phyloP scores from a whole-genome alignment of 2,888 invertebrate species.

The Chloroclystis v-ata region DNA sequence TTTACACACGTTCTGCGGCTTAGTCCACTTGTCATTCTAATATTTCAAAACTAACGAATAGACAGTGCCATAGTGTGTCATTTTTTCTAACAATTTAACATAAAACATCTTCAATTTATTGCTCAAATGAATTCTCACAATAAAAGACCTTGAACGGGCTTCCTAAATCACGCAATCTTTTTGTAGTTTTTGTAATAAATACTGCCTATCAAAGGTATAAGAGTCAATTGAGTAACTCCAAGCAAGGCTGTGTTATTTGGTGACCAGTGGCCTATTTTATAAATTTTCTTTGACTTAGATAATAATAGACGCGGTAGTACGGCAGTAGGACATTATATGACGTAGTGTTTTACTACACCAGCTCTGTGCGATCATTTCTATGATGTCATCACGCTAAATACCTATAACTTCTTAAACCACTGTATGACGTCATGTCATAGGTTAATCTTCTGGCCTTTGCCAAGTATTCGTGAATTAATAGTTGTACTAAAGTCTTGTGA shows the following conservation, averaged over 20 bases:
- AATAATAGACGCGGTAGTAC: too few relatives aligned
- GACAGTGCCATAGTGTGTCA: slow-evolving; percentile 68
- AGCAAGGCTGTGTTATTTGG: too few relatives aligned
- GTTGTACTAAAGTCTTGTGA: slow-evolving; percentile 52
- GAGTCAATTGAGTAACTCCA: background rate
- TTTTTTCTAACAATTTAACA: slow-evolving; percentile 31
- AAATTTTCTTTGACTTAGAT: background rate
- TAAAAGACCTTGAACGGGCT: slow-evolving; percentile 56
- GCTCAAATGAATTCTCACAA: slow-evolving; percentile 50
- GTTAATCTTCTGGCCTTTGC: slow-evolving; percentile 20
- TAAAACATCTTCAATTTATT: slow-evolving; percentile 53
- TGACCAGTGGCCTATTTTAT: slow-evolving; percentile 1
- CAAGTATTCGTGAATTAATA: slow-evolving; percentile 25
- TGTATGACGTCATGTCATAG: slow-evolving; percentile 4
- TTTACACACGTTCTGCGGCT: background rate
- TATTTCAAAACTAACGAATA: slow-evolving; percentile 59
- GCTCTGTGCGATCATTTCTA: background rate
- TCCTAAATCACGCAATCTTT: slow-evolving; percentile 55
- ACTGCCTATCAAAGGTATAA: slow-evolving; percentile 1
- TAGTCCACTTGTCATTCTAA: slow-evolving; percentile 23
- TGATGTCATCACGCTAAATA: background rate
- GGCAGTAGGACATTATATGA: too few relatives aligned
- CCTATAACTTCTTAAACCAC: background rate
- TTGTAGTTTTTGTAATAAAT: slow-evolving; percentile 28
- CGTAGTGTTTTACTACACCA: too few relatives aligned